These are phyloP conservation scores for Temnothorax curvispinosus DNA, from an alignment of 1,140 invertebrate genomes.

Conservation along the genomic window DNA sequence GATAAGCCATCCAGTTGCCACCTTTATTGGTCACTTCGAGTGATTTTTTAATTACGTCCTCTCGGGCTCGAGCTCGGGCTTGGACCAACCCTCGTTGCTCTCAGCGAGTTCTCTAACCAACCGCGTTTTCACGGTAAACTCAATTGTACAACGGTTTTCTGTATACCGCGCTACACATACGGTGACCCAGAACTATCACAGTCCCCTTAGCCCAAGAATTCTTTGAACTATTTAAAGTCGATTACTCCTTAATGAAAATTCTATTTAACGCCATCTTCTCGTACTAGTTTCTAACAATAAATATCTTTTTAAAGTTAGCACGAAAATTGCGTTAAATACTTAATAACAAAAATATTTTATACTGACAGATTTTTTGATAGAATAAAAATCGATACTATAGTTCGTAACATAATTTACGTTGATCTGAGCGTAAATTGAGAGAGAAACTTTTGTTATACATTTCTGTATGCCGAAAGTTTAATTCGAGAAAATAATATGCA, in stretches of 20 bases:
- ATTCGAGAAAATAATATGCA: neutral
- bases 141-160: constrained; percentile 62
- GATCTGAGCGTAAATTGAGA: neutral
- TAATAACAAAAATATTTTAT: neutral
- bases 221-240: constrained; percentile 37
- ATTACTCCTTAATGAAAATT: constrained; percentile 45
- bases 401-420: neutral
- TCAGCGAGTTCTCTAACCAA: constrained; percentile 42
- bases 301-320: neutral
- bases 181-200: constrained; percentile 42
- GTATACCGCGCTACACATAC: constrained; percentile 18
- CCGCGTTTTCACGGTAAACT: constrained; percentile 57
- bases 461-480: neutral
- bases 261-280: neutral
- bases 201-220: neutral
- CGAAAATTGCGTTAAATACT: neutral
- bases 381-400: neutral
- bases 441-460: neutral
- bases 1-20: constrained; percentile 61
- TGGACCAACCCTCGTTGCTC: constrained; percentile 43
- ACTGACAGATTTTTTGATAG: neutral
- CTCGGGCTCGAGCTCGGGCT: constrained; percentile 17
- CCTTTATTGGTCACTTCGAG: constrained; percentile 66
- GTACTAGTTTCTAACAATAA: neutral
- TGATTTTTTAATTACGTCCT: constrained; percentile 77